Evolutionary conservation across 2,113 vertebrate genomes (phyloP).

Genomic region (Sphaerodactylus townsendi): DNA sequence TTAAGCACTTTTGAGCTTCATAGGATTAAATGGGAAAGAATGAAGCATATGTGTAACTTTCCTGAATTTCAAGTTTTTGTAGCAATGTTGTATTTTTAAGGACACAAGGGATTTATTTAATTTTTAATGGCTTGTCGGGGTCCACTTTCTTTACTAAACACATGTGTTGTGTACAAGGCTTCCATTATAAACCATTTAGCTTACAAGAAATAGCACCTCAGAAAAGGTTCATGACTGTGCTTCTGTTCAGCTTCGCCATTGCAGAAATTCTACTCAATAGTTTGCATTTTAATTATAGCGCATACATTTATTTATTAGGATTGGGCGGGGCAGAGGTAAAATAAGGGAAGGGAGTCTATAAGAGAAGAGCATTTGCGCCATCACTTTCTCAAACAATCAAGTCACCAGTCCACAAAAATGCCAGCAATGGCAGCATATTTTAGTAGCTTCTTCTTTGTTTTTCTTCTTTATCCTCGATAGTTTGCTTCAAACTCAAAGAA

Average conservation of each 20-base stretch:
- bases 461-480: conserved; percentile 85
- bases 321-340: background rate
- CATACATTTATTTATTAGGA: conserved; percentile 5
- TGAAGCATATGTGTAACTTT: too few relatives aligned
- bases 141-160: background rate
- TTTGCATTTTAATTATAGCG: background rate
- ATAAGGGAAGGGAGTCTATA: background rate
- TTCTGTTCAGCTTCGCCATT: background rate
- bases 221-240: background rate
- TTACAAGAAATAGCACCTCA: background rate
- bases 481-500: conserved; percentile 85
- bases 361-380: background rate
- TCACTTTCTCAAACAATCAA: background rate
- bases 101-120: too few relatives aligned
- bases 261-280: background rate
- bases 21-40: too few relatives aligned
- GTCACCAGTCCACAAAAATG: background rate
- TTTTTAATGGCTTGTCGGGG: background rate
- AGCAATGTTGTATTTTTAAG: background rate
- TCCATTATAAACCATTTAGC: too few relatives aligned
- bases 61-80: background rate
- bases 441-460: conserved; percentile 80
- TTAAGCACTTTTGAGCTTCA: too few relatives aligned
- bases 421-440: background rate
- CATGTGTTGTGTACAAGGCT: too few relatives aligned